Evolutionary conservation across 2,888 invertebrate species (phyloP).

Genomic region (Meteorus colon): DNA sequence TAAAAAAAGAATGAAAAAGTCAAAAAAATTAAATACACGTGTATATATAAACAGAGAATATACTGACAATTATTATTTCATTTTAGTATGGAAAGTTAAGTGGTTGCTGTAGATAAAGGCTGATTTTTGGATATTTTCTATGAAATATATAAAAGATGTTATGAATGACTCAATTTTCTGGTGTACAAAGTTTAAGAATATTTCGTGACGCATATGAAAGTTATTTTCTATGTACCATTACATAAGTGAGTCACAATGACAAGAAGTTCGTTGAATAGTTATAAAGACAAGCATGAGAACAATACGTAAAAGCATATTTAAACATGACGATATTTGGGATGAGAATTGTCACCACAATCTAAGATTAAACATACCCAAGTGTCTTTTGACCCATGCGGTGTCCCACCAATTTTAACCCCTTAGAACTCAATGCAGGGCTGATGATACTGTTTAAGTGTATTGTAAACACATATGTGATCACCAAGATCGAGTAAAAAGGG

Average conservation of each 20-base stretch:
- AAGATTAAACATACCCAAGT: constrained; percentile 19
- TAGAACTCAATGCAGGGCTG: constrained; percentile 16
- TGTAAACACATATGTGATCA: not conserved
- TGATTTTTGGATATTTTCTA: not conserved
- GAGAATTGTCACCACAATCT: constrained; percentile 30
- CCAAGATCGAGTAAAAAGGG: not conserved
- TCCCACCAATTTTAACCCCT: constrained; percentile 26
- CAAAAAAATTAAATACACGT: not conserved
- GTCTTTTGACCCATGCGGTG: constrained; percentile 16
- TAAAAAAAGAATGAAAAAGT: not conserved
- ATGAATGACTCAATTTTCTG: not conserved
- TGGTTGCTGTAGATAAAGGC: too few relatives aligned
- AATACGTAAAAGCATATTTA: not conserved
- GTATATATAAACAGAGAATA: not conserved
- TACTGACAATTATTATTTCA: not conserved
- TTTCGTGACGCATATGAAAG: not conserved
- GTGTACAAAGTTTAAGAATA: not conserved
- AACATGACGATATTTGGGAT: not conserved
- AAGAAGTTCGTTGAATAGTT: not conserved
- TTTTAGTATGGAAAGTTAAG: not conserved
- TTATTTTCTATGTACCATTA: not conserved
- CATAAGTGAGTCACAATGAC: not conserved
- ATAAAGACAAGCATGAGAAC: not conserved
- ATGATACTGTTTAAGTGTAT: constrained; percentile 22
- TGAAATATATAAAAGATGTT: not conserved